Conservation (phyloP, 2,113 vertebrate genomes). For the Alouatta palliata region DNA sequence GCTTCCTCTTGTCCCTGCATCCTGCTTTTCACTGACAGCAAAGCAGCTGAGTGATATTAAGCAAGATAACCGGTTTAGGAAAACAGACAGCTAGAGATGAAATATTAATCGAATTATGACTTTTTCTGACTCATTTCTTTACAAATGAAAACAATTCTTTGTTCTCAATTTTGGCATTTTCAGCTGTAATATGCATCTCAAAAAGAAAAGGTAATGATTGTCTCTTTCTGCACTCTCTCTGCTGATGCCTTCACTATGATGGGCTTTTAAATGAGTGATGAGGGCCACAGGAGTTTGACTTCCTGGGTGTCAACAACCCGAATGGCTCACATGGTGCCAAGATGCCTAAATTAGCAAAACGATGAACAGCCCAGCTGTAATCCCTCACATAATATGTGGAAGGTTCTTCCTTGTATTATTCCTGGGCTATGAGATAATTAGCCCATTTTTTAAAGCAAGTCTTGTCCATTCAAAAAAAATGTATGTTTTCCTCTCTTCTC, state of each 20-base stretch:
- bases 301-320: not conserved
- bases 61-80: not conserved
- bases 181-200: not conserved
- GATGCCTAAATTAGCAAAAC: not conserved
- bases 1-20: too few relatives aligned
- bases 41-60: not conserved
- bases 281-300: not conserved
- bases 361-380: not conserved
- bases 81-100: not conserved
- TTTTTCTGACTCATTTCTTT: slow-evolving; percentile 18
- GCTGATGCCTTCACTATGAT: not conserved
- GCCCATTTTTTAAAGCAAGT: not conserved
- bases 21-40: not conserved
- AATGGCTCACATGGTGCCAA: not conserved
- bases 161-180: not conserved
- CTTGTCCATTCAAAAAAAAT: not conserved
- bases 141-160: not conserved
- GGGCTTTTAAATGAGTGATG: not conserved
- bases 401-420: not conserved
- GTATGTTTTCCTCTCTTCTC: not conserved
- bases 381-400: not conserved
- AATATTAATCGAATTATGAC: not conserved
- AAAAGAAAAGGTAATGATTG: not conserved
- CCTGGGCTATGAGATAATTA: not conserved
- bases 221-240: not conserved